Conservation (phyloP, 2,113 vertebrate species). For the Tapirus terrestris region DNA sequence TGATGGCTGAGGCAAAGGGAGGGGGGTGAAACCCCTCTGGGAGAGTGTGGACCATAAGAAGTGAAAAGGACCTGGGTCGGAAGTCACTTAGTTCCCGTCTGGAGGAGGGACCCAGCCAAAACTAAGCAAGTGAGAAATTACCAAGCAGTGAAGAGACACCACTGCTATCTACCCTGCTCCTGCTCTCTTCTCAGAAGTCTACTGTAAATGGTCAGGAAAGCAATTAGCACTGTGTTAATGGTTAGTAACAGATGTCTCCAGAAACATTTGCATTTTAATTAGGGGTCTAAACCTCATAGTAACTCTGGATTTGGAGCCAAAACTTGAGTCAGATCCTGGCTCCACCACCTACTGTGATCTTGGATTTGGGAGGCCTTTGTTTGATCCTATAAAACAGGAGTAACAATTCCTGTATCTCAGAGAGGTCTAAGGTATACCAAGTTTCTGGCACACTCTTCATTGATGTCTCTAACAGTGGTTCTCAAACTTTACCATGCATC, state of each 20-base stretch:
- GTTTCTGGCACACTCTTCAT: not conserved
- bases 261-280: conserved; percentile 36
- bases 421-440: not conserved
- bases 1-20: not conserved
- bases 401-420: not conserved
- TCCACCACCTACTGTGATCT: not conserved
- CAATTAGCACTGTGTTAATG: not conserved
- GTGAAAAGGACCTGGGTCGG: not conserved
- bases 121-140: not conserved
- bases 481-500: not conserved
- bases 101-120: not conserved
- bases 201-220: not conserved
- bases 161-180: not conserved
- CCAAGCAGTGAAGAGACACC: not conserved
- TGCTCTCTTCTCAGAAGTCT: not conserved
- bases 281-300: not conserved
- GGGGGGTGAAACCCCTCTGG: not conserved
- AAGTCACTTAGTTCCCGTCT: not conserved
- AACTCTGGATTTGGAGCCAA: not conserved
- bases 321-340: not conserved
- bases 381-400: not conserved
- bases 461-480: not conserved
- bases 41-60: not conserved
- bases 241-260: not conserved
- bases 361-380: not conserved